A percentile compares a stretch with the other conserved stretches of the same genome.
phyloP scores from a whole-genome alignment of 2,113 vertebrate genomes.

The Nanger granti region DNA sequence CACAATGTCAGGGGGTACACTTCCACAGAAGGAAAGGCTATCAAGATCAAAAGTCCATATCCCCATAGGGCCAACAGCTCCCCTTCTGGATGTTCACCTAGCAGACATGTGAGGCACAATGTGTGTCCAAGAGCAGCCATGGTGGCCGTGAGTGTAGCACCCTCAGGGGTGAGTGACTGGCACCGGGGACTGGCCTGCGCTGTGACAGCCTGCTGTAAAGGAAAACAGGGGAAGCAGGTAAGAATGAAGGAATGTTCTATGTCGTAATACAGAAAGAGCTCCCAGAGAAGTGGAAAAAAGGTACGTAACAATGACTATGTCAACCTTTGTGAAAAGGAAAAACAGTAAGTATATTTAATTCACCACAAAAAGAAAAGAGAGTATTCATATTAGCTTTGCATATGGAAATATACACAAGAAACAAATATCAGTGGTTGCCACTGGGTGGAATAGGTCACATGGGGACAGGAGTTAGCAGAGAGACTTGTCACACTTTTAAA shows the following conservation, averaged over 20 bases:
- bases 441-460: not conserved
- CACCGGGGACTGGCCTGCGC: not conserved
- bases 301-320: not conserved
- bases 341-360: not conserved
- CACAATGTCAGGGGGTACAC: not conserved
- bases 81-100: not conserved
- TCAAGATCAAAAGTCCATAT: not conserved
- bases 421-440: not conserved
- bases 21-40: not conserved
- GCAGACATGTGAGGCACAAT: not conserved
- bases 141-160: too few relatives aligned
- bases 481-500: not conserved
- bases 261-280: not conserved
- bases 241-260: not conserved
- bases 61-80: not conserved
- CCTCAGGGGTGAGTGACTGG: not conserved
- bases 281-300: not conserved
- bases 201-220: accelerated
- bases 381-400: not conserved
- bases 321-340: not conserved
- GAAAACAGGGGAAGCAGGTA: not conserved
- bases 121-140: not conserved
- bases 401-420: not conserved
- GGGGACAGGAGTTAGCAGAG: not conserved
- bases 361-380: not conserved